phyloP scores from a whole-genome alignment of 2,888 invertebrate species.

The Papilio protenor region DNA sequence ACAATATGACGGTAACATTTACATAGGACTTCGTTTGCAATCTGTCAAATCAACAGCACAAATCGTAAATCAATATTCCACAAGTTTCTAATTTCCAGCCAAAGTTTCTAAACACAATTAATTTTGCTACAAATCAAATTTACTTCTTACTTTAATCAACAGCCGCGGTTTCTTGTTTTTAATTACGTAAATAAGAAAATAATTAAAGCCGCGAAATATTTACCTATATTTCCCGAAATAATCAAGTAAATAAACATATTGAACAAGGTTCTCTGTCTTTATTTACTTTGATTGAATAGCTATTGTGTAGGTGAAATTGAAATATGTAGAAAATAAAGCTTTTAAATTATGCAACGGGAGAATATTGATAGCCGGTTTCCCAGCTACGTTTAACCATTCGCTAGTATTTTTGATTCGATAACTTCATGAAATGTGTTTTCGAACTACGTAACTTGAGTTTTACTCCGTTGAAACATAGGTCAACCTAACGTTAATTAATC shows the following conservation, averaged over 20 bases:
- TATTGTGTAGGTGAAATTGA: neutral
- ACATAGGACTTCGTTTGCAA: neutral
- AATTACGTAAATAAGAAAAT: slow-evolving; percentile 17
- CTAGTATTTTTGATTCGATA: too few species aligned
- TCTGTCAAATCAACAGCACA: slow-evolving; percentile 7
- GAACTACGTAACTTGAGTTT: too few species aligned
- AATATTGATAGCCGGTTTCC: too few species aligned
- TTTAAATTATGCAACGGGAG: too few species aligned
- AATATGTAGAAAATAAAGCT: neutral
- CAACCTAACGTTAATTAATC: too few species aligned
- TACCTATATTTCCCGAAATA: neutral
- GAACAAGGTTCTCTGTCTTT: neutral
- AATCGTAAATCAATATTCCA: slow-evolving; percentile 21
- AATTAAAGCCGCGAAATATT: neutral
- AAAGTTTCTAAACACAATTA: slow-evolving; percentile 22
- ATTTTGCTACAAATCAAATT: slow-evolving; percentile 14
- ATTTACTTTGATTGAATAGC: neutral
- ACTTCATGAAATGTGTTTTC: too few species aligned
- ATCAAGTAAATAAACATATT: neutral
- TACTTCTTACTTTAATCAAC: slow-evolving; percentile 17
- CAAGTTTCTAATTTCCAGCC: neutral
- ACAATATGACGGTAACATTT: neutral
- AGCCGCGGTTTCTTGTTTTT: slow-evolving; percentile 13
- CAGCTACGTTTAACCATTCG: too few species aligned
- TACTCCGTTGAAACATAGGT: too few species aligned